A percentile compares a stretch with the other conserved stretches of the same genome.
Conservation (phyloP, 2,113 vertebrate species). For the Coptodon rendalli region DNA sequence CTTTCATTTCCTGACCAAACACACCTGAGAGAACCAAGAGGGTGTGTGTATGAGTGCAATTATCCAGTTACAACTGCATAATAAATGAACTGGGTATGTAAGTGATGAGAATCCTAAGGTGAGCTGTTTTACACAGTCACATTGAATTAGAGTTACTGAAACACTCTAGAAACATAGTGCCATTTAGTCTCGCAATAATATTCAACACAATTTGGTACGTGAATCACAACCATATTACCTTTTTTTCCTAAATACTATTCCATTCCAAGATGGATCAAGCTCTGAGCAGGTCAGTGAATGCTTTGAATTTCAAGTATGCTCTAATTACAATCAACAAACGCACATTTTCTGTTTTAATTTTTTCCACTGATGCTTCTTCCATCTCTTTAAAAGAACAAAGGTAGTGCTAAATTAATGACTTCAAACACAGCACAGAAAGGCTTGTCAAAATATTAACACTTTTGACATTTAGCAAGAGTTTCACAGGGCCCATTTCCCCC, state of each 20-base stretch:
- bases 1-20: slow-evolving; percentile 65
- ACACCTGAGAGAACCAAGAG: slow-evolving; percentile 38
- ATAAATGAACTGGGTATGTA: not conserved
- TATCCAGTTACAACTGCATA: slow-evolving; percentile 8
- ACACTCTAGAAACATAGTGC: not conserved
- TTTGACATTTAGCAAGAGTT: slow-evolving; percentile 56
- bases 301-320: slow-evolving; percentile 48
- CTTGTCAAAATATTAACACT: slow-evolving; percentile 59
- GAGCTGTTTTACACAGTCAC: not conserved
- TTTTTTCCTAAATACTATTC: not conserved
- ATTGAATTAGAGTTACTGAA: not conserved
- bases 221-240: not conserved
- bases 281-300: slow-evolving; percentile 8
- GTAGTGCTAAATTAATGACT: slow-evolving; percentile 42
- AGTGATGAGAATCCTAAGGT: not conserved
- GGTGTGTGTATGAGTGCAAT: not conserved
- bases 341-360: slow-evolving; percentile 27
- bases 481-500: slow-evolving; percentile 14
- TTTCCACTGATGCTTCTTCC: slow-evolving; percentile 4
- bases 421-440: slow-evolving; percentile 24
- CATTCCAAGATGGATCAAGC: not conserved
- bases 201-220: not conserved
- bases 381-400: slow-evolving; percentile 42
- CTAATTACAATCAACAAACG: slow-evolving; percentile 58
- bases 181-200: not conserved